These are phyloP conservation scores for Larimichthys polyactis DNA, from an alignment of 2,113 vertebrate genomes.

Conservation along the genomic window DNA sequence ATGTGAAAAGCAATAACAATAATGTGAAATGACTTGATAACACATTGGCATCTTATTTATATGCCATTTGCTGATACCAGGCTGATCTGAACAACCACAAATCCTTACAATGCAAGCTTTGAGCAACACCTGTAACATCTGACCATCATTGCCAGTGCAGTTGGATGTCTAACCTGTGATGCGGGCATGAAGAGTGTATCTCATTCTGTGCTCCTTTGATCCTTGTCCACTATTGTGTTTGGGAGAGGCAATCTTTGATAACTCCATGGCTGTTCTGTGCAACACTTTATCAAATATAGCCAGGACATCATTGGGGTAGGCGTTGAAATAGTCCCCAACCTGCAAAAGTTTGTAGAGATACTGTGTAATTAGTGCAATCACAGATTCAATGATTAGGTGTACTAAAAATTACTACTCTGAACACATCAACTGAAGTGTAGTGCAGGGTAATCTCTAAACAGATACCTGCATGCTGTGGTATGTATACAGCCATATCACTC, in stretches of 20 bases:
- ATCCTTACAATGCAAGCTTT: too few species aligned
- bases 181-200: slow-evolving; percentile 89
- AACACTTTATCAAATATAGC: slow-evolving; percentile 90
- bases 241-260: slow-evolving; percentile 64
- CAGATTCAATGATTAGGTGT: background rate
- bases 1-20: too few species aligned
- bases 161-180: slow-evolving; percentile 87
- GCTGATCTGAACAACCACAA: too few species aligned
- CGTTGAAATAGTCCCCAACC: slow-evolving; percentile 92
- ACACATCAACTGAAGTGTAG: too few species aligned
- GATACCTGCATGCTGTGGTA: too few species aligned
- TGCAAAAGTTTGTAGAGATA: slow-evolving; percentile 19
- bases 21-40: too few species aligned
- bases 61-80: too few species aligned
- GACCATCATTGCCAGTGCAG: background rate
- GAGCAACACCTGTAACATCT: background rate
- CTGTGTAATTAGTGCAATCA: background rate
- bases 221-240: background rate
- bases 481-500: too few species aligned
- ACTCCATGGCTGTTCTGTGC: slow-evolving; percentile 77
- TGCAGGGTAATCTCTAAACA: too few species aligned
- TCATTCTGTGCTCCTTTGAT: slow-evolving; percentile 68
- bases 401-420: too few species aligned
- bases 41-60: too few species aligned
- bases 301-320: slow-evolving; percentile 89